Conservation (phyloP, 2,113 vertebrate species). For the Dromiciops gliroides region DNA sequence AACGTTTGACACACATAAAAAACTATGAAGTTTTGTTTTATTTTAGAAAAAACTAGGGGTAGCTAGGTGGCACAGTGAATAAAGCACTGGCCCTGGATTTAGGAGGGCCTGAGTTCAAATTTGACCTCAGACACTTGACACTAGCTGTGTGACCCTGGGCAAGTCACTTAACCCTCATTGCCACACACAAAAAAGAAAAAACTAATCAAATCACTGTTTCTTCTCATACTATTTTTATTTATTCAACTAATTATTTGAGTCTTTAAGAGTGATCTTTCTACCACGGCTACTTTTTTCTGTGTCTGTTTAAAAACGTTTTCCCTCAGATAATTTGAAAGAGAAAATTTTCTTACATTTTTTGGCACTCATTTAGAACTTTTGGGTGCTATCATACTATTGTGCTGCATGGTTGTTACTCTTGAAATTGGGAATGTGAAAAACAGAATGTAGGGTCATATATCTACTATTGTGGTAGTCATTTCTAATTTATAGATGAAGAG, state of each 20-base stretch:
- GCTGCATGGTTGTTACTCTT: background rate
- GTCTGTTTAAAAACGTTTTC: constrained; percentile 10
- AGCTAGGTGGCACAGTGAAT: too few species aligned
- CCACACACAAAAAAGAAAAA: too few species aligned
- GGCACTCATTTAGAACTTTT: constrained; percentile 38
- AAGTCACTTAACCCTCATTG: too few species aligned
- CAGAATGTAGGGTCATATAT: constrained; percentile 19
- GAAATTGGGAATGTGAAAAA: constrained; percentile 1
- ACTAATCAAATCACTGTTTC: background rate
- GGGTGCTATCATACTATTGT: background rate
- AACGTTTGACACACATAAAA: background rate
- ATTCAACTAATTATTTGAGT: background rate
- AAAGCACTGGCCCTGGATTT: too few species aligned
- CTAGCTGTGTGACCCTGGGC: too few species aligned
- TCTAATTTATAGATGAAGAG: too few species aligned
- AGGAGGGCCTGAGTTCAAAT: too few species aligned
- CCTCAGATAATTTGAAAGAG: constrained; percentile 11
- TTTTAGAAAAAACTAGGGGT: background rate
- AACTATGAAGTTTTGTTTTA: background rate
- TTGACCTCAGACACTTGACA: too few species aligned
- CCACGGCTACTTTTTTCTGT: constrained; percentile 18
- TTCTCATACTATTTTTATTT: background rate
- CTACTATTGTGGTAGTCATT: background rate
- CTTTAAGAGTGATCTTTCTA: constrained; percentile 7
- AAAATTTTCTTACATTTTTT: constrained; percentile 1